Percentiles rank a stretch among this genome's conserved stretches.
Conservation (phyloP, 1,140 invertebrate genomes). For the Drosophila sp. region DNA sequence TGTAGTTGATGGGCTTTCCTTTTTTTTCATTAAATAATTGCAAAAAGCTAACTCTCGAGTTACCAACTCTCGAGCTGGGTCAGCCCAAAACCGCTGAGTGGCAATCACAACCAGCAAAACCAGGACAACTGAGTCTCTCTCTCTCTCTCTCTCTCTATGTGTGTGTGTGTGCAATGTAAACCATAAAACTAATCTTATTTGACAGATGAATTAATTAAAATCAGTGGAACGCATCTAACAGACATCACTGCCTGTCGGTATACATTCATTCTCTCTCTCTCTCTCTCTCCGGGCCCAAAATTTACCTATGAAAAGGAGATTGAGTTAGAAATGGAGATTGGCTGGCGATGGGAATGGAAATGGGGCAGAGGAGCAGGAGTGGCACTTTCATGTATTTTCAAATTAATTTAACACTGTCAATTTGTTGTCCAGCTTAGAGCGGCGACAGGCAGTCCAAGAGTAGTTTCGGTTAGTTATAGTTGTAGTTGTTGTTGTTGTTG, state of each 20-base stretch:
- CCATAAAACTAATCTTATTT: slow-evolving; percentile 82
- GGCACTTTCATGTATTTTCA: slow-evolving; percentile 73
- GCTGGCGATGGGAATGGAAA: background rate
- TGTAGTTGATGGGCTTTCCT: slow-evolving; percentile 25
- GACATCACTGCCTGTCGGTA: slow-evolving; percentile 46
- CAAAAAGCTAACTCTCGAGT: slow-evolving; percentile 1
- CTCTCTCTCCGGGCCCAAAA: slow-evolving; percentile 22
- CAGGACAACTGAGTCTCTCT: slow-evolving; percentile 33
- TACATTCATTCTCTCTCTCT: background rate
- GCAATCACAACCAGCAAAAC: slow-evolving; percentile 39
- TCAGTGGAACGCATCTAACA: slow-evolving; percentile 77
- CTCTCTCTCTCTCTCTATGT: slow-evolving; percentile 16
- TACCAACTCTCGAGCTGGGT: slow-evolving; percentile 1
- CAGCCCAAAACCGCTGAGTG: slow-evolving; percentile 28
- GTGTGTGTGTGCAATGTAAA: slow-evolving; percentile 58
- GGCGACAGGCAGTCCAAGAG: slow-evolving; percentile 25
- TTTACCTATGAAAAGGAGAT: slow-evolving; percentile 50
- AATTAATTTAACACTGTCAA: slow-evolving; percentile 82
- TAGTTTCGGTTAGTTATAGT: slow-evolving; percentile 9
- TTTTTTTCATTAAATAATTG: slow-evolving; percentile 30
- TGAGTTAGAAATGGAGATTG: slow-evolving; percentile 26
- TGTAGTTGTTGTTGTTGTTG: slow-evolving; percentile 27
- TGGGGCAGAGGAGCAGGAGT: slow-evolving; percentile 28
- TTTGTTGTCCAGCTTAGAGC: slow-evolving; percentile 72
- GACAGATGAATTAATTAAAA: slow-evolving; percentile 82